Conservation (phyloP, 2,888 invertebrate genomes). For the Ichneumoninae sp. region DNA sequence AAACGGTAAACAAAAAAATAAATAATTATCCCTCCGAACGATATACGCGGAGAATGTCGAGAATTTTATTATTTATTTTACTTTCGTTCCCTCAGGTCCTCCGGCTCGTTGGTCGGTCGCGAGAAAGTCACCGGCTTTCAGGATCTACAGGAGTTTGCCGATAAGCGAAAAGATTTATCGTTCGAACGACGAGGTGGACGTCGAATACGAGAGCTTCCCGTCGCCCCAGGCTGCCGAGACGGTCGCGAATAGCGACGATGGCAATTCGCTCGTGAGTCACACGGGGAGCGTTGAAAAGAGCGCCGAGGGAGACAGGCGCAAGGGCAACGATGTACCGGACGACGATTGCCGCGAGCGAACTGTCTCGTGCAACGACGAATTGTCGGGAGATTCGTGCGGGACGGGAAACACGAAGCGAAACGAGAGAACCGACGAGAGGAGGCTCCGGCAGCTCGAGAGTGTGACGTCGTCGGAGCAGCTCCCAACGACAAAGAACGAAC, state of each 20-base stretch:
- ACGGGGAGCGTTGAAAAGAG: constrained; percentile 32
- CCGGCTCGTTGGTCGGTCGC: constrained; percentile 85
- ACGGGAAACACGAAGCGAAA: constrained; percentile 69
- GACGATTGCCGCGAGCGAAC: constrained; percentile 54
- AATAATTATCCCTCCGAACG: background rate
- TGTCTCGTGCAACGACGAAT: constrained; percentile 43
- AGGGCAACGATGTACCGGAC: constrained; percentile 42
- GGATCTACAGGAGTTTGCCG: constrained; percentile 87
- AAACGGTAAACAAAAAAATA: constrained; percentile 86
- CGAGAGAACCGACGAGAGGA: constrained; percentile 56
- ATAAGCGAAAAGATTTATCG: constrained; percentile 85
- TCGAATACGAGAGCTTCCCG: constrained; percentile 61
- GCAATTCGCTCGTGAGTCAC: constrained; percentile 45
- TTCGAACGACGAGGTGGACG: constrained; percentile 56
- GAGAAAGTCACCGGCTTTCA: constrained; percentile 86
- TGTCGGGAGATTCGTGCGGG: constrained; percentile 63
- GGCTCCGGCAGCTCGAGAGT: constrained; percentile 61
- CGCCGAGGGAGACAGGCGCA: constrained; percentile 21
- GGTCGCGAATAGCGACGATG: constrained; percentile 47
- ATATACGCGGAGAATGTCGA: background rate
- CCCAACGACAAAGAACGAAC: constrained; percentile 70
- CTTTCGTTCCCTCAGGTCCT: constrained; percentile 82
- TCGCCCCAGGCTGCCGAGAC: constrained; percentile 41
- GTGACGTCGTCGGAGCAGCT: constrained; percentile 62
- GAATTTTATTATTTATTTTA: constrained; percentile 22